Evolutionary conservation across 2,888 invertebrate species (phyloP), one percentile per base, ranked within the genome.

Genomic region (Thumatha senex): DNA sequence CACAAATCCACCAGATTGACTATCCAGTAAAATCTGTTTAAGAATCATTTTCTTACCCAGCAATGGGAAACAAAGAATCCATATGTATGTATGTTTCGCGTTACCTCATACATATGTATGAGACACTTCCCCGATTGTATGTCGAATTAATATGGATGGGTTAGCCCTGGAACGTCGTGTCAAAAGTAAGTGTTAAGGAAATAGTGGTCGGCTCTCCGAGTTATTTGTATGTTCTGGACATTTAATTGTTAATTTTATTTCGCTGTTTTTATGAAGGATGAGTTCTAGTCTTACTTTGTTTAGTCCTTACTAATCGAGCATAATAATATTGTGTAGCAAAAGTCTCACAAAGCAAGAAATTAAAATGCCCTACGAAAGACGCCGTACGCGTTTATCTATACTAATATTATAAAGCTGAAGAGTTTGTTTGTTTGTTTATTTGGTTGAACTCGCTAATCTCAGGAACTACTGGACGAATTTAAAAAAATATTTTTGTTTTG

Each of bases 111-210:
- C 68, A 74, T 74, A 74, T 74, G 71, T 66, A 74, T 74, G 73
- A 62, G 55, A 49, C 56, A 54, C 55, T 61, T 56, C 52, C 40
- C 56, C 48, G 66, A 63, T 63, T 65, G 68, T 71, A 60, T 64
- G 62, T 59, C 45, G 63, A 65, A 70, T 74, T 74, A 74, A 74
- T 74, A 74, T 74, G 75, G 67, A 74, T 74, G 67, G 63, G 58
- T 60, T 69, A 60, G 58, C 50, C 63, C 52, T 56, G 42, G 51
- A 36, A 48, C 30, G n/a, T 12, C 35, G 11, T 43, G 61, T 40
- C 42, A 48, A 44, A 42, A 34, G 34, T 38, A 35, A 36, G 31
- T 31, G 47, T 18, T 46, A 41, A 46, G 43, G 36, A 54, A 48
- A 51, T 47, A 42, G 52, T 60, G 43, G 33, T n/a, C 18, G 30